Percentiles rank a stretch among this genome's conserved stretches.
Evolutionary conservation across 2,797 vertebrate genomes (phyloP).

Genomic region (Hybognathus amarus): DNA sequence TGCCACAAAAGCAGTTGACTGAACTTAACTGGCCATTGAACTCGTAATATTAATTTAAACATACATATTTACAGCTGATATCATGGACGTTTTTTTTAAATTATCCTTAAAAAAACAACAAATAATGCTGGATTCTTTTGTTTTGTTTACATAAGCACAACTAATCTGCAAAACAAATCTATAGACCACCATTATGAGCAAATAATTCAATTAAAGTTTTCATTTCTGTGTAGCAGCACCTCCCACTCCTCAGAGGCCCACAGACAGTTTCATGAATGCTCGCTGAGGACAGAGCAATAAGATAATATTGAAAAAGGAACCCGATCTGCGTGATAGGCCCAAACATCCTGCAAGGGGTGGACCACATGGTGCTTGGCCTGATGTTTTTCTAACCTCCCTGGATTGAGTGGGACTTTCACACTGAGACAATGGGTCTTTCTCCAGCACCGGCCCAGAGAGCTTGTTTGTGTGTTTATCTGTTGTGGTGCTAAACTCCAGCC

Average conservation of each 20-base stretch:
- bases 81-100: not conserved
- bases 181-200: slow-evolving; percentile 46
- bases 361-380: slow-evolving; percentile 33
- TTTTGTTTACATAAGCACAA: slow-evolving; percentile 31
- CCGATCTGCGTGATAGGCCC: slow-evolving; percentile 49
- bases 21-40: not conserved
- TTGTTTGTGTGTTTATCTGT: slow-evolving; percentile 57
- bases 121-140: slow-evolving; percentile 15
- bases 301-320: slow-evolving; percentile 63
- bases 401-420: slow-evolving; percentile 46
- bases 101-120: slow-evolving; percentile 17
- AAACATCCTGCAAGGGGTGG: slow-evolving; percentile 56
- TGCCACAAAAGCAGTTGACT: not conserved
- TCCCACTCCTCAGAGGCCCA: slow-evolving; percentile 43
- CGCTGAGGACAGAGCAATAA: slow-evolving; percentile 50
- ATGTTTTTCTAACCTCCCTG: slow-evolving; percentile 60
- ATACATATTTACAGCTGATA: not conserved
- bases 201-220: slow-evolving; percentile 56
- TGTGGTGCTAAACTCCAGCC: slow-evolving; percentile 47
- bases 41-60: not conserved
- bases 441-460: slow-evolving; percentile 10
- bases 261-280: slow-evolving; percentile 33
- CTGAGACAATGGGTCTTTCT: slow-evolving; percentile 61
- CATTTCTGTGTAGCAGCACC: slow-evolving; percentile 42
- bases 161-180: slow-evolving; percentile 51